Conservation (phyloP, 2,888 invertebrate genomes). For the Norana najaformis region DNA sequence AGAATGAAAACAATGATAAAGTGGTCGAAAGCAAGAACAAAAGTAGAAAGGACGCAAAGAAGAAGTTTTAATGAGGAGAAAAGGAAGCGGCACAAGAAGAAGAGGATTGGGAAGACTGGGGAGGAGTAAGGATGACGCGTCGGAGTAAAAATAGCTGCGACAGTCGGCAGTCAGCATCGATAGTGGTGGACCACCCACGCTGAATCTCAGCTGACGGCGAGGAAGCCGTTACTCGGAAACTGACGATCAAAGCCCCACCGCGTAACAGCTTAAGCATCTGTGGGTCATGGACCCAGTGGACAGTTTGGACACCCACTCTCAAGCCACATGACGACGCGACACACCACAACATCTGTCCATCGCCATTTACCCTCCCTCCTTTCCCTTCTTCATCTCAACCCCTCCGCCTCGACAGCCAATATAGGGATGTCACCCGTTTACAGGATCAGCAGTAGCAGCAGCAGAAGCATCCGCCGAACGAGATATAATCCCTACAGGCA, state of each 20-base stretch:
- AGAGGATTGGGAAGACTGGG: not conserved
- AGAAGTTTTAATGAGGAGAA: too few species aligned
- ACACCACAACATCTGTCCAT: constrained; percentile 13
- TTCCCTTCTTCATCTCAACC: not conserved
- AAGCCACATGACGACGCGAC: not conserved
- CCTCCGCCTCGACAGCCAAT: not conserved
- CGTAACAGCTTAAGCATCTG: not conserved
- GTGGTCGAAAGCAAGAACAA: not conserved
- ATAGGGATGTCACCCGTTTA: not conserved
- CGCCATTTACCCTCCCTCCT: not conserved
- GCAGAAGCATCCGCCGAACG: not conserved
- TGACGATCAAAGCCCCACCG: not conserved
- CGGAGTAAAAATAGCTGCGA: not conserved
- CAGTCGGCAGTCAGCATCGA: too few species aligned
- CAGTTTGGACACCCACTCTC: not conserved
- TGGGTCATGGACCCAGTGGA: not conserved
- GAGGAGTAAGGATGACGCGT: not conserved
- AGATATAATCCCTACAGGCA: not conserved
- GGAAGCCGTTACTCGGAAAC: too few species aligned
- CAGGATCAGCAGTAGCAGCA: not conserved
- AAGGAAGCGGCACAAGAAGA: not conserved
- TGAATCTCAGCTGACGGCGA: not conserved
- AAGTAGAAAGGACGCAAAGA: not conserved
- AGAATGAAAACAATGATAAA: not conserved
- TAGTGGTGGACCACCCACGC: not conserved